Percentiles rank a stretch among this genome's conserved stretches.
These are phyloP conservation scores for Montipora efflorescens DNA, from an alignment of 64 coral and sea anemone genomes.

Conservation along the genomic window DNA sequence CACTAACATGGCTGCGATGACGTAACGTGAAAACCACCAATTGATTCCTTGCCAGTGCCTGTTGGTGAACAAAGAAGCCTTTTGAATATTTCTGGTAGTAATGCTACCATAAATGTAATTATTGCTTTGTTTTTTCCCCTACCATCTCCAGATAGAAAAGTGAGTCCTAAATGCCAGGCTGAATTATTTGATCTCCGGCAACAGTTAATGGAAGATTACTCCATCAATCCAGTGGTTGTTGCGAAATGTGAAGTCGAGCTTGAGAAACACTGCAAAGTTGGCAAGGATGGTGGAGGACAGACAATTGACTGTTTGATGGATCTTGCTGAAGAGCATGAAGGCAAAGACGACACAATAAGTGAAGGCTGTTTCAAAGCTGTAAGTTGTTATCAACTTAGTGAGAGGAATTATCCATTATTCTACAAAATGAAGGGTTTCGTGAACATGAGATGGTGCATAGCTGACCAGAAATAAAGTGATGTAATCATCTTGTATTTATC, in stretches of 20 bases:
- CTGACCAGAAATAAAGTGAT: too few species aligned
- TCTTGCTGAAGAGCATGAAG: constrained; percentile 73
- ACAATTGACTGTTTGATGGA: constrained; percentile 96
- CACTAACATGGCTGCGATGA: too few species aligned
- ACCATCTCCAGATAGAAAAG: constrained; percentile 51
- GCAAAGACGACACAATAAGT: constrained; percentile 23
- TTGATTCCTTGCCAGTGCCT: too few species aligned
- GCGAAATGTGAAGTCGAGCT: constrained; percentile 85
- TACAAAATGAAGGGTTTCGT: too few species aligned
- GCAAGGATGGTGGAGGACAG: constrained; percentile 74
- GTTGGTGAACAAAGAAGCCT: too few species aligned
- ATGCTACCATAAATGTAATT: too few species aligned
- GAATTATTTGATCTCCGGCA: constrained; percentile 82
- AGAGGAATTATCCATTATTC: neutral
- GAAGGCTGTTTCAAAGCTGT: constrained; percentile 79
- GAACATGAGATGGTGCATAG: too few species aligned
- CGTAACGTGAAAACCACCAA: too few species aligned
- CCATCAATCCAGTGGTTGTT: constrained; percentile 92
- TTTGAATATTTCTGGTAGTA: too few species aligned
- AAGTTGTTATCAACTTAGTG: neutral
- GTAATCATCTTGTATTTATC: too few species aligned
- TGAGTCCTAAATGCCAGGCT: constrained; percentile 84
- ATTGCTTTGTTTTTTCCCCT: neutral
- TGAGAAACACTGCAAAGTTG: constrained; percentile 42
- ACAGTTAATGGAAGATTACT: constrained; percentile 94